A percentile compares a stretch with the other conserved stretches of the same genome.
These are phyloP conservation scores for Smutsia gigantea DNA, from an alignment of 2,797 vertebrate genomes.

Conservation along the genomic window DNA sequence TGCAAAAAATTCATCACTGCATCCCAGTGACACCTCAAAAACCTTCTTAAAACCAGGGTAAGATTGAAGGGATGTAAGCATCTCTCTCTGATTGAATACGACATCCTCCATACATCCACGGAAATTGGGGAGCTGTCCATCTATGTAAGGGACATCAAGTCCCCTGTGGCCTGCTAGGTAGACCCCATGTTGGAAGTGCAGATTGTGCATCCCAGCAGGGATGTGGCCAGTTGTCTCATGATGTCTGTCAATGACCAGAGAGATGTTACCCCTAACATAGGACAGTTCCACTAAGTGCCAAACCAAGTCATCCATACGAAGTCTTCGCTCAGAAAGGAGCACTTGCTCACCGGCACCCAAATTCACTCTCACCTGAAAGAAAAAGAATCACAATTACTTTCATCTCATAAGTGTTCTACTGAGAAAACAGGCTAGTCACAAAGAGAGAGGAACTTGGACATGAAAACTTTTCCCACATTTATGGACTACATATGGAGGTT, in stretches of 20 bases:
- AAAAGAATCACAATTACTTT: slow-evolving; percentile 66
- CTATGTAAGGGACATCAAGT: slow-evolving; percentile 88
- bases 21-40: slow-evolving; percentile 93
- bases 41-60: slow-evolving; percentile 91
- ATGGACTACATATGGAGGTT: background rate
- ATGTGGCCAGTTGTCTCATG: slow-evolving; percentile 86
- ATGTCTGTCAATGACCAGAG: slow-evolving; percentile 90
- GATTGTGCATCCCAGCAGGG: slow-evolving; percentile 81
- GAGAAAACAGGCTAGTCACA: slow-evolving; percentile 53
- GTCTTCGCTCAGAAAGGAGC: slow-evolving; percentile 88
- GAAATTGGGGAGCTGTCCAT: slow-evolving; percentile 85
- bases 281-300: slow-evolving; percentile 92
- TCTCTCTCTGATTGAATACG: slow-evolving; percentile 90
- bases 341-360: slow-evolving; percentile 88
- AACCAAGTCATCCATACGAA: slow-evolving; percentile 90
- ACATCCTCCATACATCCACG: slow-evolving; percentile 92
- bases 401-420: background rate
- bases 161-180: slow-evolving; percentile 90
- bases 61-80: slow-evolving; percentile 91
- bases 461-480: background rate
- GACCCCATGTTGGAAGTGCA: slow-evolving; percentile 89
- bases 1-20: slow-evolving; percentile 94
- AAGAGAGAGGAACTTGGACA: background rate
- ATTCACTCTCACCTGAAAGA: slow-evolving; percentile 90
- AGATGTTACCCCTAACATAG: slow-evolving; percentile 85